Conservation (phyloP, 2,888 invertebrate genomes). For the Drosophila mettleri region DNA sequence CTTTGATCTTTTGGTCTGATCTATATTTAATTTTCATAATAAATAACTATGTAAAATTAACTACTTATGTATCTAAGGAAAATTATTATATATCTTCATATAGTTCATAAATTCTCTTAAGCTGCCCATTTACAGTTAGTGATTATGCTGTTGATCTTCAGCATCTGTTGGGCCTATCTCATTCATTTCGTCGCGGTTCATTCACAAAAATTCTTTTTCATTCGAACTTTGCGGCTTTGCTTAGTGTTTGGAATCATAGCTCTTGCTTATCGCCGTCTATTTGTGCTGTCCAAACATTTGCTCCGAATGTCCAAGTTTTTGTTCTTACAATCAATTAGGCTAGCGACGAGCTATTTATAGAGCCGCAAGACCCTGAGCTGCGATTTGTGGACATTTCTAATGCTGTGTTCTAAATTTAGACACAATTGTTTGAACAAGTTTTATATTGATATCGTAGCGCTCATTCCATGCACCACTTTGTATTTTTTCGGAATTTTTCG, state of each 20-base stretch:
- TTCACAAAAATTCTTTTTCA: slow-evolving; percentile 40
- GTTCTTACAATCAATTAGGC: slow-evolving; percentile 43
- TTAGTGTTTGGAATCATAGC: slow-evolving; percentile 17
- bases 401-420: slow-evolving; percentile 31
- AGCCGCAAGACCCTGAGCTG: slow-evolving; percentile 4
- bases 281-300: slow-evolving; percentile 40
- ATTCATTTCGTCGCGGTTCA: slow-evolving; percentile 26
- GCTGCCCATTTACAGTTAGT: slow-evolving; percentile 2
- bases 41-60: background rate
- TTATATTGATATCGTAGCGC: background rate
- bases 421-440: slow-evolving; percentile 17
- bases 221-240: slow-evolving; percentile 32
- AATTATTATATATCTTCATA: background rate
- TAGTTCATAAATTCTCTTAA: background rate
- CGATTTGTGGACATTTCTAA: slow-evolving; percentile 14
- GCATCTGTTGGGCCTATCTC: slow-evolving; percentile 1
- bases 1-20: background rate
- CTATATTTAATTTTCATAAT: background rate
- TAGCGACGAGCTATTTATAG: slow-evolving; percentile 46
- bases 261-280: slow-evolving; percentile 37
- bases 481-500: background rate
- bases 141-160: slow-evolving; percentile 18
- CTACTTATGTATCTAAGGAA: no score
- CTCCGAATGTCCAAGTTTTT: slow-evolving; percentile 24
- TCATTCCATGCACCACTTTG: slow-evolving; percentile 1